Percentiles rank a stretch among this genome's conserved stretches.
phyloP scores from a whole-genome alignment of 2,888 invertebrate species.

The Synergus itoensis region DNA sequence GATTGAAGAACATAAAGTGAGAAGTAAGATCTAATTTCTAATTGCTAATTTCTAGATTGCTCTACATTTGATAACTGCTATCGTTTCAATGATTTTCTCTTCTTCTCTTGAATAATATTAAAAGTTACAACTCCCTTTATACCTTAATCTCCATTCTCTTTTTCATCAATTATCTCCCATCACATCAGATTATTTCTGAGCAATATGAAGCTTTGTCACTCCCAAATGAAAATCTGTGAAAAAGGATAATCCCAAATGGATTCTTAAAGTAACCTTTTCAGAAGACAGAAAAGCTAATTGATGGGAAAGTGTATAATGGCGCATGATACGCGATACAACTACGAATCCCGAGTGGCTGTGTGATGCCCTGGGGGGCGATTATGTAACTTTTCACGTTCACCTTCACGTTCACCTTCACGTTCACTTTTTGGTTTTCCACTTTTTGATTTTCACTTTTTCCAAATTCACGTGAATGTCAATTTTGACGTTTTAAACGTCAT shows the following conservation, averaged over 20 bases:
- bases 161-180: neutral
- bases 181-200: neutral
- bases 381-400: too few relatives aligned
- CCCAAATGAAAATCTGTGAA: conserved; percentile 30
- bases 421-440: too few relatives aligned
- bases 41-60: too few relatives aligned
- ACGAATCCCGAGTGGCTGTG: conserved; percentile 58
- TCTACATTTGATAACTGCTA: neutral
- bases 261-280: conserved; percentile 56
- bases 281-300: conserved; percentile 59
- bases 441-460: too few relatives aligned
- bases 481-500: too few relatives aligned
- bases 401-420: too few relatives aligned
- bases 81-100: neutral
- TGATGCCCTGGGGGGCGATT: conserved; percentile 57
- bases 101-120: neutral
- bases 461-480: too few relatives aligned
- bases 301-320: conserved; percentile 60
- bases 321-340: conserved; percentile 54
- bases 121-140: neutral
- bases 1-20: too few relatives aligned
- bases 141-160: neutral
- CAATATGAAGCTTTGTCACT: neutral
- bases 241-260: conserved; percentile 57
- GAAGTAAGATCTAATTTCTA: too few relatives aligned